Conservation (phyloP, 2,113 vertebrate species). For the Alethe castanea region DNA sequence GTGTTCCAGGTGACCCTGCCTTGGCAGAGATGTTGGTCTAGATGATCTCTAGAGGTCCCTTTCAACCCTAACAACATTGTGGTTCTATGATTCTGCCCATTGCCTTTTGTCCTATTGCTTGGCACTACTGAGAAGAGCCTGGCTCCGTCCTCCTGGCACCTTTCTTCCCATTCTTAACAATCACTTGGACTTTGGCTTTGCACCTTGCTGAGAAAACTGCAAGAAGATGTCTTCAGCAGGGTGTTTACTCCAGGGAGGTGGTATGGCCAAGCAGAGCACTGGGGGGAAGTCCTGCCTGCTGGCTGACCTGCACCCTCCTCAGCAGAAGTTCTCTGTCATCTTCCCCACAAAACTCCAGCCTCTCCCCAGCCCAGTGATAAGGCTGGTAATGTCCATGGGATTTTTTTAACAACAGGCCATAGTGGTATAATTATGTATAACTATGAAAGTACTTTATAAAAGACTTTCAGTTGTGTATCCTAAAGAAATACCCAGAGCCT, state of each 20-base stretch:
- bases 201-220: neutral
- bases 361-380: neutral
- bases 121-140: neutral
- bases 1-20: neutral
- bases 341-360: neutral
- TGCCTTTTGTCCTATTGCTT: neutral
- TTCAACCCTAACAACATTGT: neutral
- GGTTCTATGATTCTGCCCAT: neutral
- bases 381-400: neutral
- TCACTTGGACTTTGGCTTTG: neutral
- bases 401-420: neutral
- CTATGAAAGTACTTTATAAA: neutral
- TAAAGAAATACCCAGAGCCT: neutral
- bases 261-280: rapidly evolving
- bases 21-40: neutral
- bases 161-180: neutral
- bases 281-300: neutral
- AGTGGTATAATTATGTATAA: neutral
- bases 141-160: neutral
- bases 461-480: neutral
- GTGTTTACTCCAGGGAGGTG: neutral
- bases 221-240: neutral
- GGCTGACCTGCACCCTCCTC: neutral
- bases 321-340: neutral
- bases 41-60: neutral